phyloP scores from a whole-genome alignment of 2,797 vertebrate genomes.

The Microhierax caerulescens region DNA sequence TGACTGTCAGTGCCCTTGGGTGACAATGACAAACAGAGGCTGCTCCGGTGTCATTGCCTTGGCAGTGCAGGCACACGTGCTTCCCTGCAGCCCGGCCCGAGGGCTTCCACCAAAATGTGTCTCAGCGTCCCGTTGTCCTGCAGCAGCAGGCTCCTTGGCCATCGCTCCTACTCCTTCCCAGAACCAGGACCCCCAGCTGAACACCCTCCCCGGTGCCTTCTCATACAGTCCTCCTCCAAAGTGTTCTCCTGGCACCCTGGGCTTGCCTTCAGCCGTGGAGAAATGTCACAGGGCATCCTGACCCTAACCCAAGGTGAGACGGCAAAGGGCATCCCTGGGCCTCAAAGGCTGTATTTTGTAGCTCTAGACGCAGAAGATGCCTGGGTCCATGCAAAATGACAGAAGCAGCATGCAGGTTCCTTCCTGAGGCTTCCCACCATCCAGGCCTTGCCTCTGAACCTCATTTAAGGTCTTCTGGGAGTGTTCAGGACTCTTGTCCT shows the following conservation, averaged over 20 bases:
- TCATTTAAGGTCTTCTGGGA: not conserved
- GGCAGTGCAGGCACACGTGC: rapidly evolving
- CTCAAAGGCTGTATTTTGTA: not conserved
- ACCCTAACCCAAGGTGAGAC: no score
- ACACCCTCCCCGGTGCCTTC: not conserved
- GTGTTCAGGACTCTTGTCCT: not conserved
- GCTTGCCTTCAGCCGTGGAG: not conserved
- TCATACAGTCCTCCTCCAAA: not conserved
- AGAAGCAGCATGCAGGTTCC: not conserved
- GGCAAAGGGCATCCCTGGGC: not conserved
- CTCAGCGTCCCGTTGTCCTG: not conserved
- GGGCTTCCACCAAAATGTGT: not conserved
- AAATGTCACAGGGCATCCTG: not conserved
- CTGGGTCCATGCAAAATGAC: not conserved
- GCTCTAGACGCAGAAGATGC: not conserved
- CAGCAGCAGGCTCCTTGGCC: not conserved
- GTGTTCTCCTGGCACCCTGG: not conserved
- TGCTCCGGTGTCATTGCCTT: not conserved
- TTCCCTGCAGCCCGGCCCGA: rapidly evolving
- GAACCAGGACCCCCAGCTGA: not conserved
- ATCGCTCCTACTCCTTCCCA: not conserved
- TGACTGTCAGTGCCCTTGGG: not conserved
- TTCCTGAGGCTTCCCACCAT: not conserved
- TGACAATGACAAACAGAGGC: rapidly evolving
- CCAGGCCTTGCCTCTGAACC: not conserved